phyloP scores from a whole-genome alignment of 2,888 invertebrate genomes.

The Lepas anatifera region DNA sequence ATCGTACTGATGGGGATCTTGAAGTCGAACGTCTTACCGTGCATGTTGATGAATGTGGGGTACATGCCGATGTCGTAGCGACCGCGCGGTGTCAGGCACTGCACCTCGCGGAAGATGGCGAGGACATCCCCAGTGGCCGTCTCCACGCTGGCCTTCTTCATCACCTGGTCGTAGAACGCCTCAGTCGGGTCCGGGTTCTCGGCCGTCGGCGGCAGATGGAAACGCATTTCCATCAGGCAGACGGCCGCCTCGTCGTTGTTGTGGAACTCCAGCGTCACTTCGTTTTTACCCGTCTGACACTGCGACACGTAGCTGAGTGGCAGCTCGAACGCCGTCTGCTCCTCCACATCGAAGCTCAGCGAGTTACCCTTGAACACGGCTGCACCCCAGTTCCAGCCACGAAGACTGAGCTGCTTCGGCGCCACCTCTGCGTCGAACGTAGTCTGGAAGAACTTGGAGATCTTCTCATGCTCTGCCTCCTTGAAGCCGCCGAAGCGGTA shows the following conservation, averaged over 20 bases:
- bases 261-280: constrained; percentile 95
- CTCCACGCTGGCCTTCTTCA: constrained; percentile 94
- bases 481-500: constrained; percentile 91
- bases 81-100: constrained; percentile 96
- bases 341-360: constrained; percentile 62
- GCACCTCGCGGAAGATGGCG: constrained; percentile 89
- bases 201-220: constrained; percentile 72
- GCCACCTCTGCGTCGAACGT: constrained; percentile 75
- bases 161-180: constrained; percentile 74
- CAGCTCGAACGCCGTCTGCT: constrained; percentile 83
- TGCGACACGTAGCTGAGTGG: constrained; percentile 92
- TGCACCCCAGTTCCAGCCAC: constrained; percentile 99
- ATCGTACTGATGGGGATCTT: constrained; percentile 98
- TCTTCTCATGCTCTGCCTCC: constrained; percentile 83
- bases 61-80: constrained; percentile 94
- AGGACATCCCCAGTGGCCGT: constrained; percentile 96
- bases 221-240: constrained; percentile 92
- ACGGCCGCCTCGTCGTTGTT: constrained; percentile 97
- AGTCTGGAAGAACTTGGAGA: constrained; percentile 72
- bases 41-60: constrained; percentile 78
- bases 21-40: constrained; percentile 98
- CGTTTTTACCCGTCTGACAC: constrained; percentile 91
- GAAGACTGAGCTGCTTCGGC: constrained; percentile 82
- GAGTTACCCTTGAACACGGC: constrained; percentile 84
- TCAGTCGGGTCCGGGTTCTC: constrained; percentile 87